A percentile compares a stretch with the other conserved stretches of the same genome.
Conservation (phyloP, 2,797 vertebrate species). For the Pipistrellus kuhlii region DNA sequence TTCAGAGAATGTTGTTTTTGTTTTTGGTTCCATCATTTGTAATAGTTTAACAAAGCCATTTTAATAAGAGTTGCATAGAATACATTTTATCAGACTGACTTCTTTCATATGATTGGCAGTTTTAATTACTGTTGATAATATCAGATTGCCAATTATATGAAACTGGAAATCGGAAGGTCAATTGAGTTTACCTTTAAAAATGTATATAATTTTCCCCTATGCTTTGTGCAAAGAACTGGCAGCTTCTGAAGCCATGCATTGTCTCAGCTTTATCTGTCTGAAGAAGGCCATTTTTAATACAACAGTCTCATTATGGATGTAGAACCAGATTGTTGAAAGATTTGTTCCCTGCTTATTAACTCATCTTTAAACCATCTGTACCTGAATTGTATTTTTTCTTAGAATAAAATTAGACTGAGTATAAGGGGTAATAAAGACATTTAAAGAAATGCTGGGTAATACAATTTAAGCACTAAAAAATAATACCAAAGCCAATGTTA, state of each 20-base stretch:
- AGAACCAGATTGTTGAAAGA: slow-evolving; percentile 40
- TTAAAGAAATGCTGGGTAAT: slow-evolving; percentile 44
- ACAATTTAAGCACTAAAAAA: slow-evolving; percentile 50
- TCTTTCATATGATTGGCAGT: not conserved
- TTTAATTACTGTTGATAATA: slow-evolving; percentile 48
- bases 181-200: not conserved
- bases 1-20: not conserved
- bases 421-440: slow-evolving; percentile 32
- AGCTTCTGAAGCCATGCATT: not conserved
- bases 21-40: not conserved
- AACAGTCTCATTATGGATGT: not conserved
- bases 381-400: slow-evolving; percentile 58
- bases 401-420: slow-evolving; percentile 45
- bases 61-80: slow-evolving; percentile 21
- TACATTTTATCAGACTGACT: not conserved
- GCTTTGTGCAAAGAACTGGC: not conserved
- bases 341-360: slow-evolving; percentile 63
- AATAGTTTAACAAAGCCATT: slow-evolving; percentile 47
- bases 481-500: not conserved
- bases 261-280: slow-evolving; percentile 19
- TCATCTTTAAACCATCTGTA: slow-evolving; percentile 64
- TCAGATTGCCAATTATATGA: not conserved
- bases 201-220: not conserved
- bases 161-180: not conserved
- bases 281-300: slow-evolving; percentile 42